A percentile compares a stretch with the other conserved stretches of the same genome.
These are phyloP conservation scores for Vespertilio murinus DNA, from an alignment of 2,797 vertebrate species.

Conservation along the genomic window DNA sequence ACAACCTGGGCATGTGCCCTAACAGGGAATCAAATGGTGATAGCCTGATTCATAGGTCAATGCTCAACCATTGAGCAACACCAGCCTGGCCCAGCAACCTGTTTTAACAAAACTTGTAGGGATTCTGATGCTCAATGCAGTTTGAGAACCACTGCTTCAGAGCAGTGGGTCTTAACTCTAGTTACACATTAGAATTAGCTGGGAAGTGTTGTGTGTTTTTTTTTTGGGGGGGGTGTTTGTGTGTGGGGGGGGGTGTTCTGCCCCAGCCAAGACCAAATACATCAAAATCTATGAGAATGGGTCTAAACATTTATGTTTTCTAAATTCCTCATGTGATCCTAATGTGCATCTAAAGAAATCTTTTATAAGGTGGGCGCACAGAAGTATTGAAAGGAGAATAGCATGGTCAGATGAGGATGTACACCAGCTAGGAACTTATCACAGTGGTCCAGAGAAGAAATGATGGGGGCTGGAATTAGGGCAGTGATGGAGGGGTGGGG, in stretches of 20 bases:
- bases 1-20: no score
- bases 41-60: no score
- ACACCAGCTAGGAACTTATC: background rate
- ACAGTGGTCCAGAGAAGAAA: background rate
- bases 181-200: background rate
- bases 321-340: background rate
- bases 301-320: background rate
- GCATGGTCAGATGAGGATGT: background rate
- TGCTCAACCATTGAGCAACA: no score
- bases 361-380: background rate
- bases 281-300: background rate
- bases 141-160: background rate
- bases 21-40: no score
- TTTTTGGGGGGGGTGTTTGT: background rate
- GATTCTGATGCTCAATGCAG: background rate
- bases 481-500: background rate
- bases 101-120: constrained; percentile 1
- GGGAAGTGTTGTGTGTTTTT: background rate
- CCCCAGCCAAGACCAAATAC: background rate
- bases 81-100: background rate
- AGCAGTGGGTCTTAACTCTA: background rate
- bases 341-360: constrained; percentile 15
- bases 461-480: background rate
- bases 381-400: constrained; percentile 12
- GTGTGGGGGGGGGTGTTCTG: background rate